phyloP scores from a whole-genome alignment of 2,888 invertebrate genomes.

The Caenorhabditis becei region DNA sequence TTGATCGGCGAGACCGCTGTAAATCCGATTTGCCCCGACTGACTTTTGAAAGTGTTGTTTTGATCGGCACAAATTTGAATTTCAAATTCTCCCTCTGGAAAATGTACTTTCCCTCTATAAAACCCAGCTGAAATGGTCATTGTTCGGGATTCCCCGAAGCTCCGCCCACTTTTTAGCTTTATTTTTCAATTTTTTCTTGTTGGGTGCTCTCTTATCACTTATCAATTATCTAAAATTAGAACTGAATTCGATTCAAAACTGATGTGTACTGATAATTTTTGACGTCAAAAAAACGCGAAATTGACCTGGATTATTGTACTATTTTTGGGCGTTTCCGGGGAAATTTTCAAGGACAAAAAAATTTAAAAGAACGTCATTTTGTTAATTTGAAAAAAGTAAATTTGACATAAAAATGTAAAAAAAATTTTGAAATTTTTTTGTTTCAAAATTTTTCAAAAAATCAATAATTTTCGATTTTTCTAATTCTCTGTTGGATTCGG shows the following conservation, averaged over 20 bases:
- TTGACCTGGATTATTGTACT: too few relatives aligned
- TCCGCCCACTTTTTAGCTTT: background rate
- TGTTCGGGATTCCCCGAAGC: background rate
- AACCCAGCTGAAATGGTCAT: background rate
- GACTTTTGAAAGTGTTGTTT: slow-evolving; percentile 1
- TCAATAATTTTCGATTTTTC: too few relatives aligned
- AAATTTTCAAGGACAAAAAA: background rate
- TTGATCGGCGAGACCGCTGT: background rate
- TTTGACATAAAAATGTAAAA: background rate
- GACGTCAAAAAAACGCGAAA: too few relatives aligned
- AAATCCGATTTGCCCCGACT: background rate
- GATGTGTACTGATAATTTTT: too few relatives aligned
- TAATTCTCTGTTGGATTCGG: too few relatives aligned
- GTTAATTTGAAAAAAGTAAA: background rate
- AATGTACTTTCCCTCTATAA: background rate
- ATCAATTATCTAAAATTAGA: too few relatives aligned
- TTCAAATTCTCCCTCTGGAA: background rate
- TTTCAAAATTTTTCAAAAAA: too few relatives aligned
- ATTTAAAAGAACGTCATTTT: too few relatives aligned
- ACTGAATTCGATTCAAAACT: too few relatives aligned
- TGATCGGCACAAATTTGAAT: background rate
- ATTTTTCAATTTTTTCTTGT: background rate
- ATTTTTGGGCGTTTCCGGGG: too few relatives aligned
- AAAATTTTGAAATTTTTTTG: too few relatives aligned
- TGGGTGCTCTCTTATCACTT: too few relatives aligned